phyloP scores from a whole-genome alignment of 2,797 vertebrate species.

The Sebastiscus albofasciatus region DNA sequence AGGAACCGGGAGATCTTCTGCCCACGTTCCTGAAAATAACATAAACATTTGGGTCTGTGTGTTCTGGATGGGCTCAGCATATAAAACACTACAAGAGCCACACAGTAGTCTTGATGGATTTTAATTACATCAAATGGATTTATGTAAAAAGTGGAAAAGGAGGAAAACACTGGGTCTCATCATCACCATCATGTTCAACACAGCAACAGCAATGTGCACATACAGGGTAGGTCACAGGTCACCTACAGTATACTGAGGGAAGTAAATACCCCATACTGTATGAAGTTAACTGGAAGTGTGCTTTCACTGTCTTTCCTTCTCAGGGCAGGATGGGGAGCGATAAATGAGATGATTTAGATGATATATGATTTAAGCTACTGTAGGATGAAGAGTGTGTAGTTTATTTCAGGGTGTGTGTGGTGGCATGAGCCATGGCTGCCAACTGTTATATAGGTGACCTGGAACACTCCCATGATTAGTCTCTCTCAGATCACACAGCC shows the following conservation, averaged over 20 bases:
- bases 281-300: background rate
- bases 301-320: conserved; percentile 5
- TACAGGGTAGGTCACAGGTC: conserved; percentile 45
- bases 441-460: conserved; percentile 51
- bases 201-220: conserved; percentile 48
- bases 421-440: background rate
- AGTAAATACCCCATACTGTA: background rate
- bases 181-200: conserved; percentile 63
- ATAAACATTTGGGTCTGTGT: background rate
- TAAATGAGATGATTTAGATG: conserved; percentile 12
- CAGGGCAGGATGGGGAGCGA: conserved; percentile 26
- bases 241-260: conserved; percentile 11
- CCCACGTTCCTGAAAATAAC: background rate
- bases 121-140: conserved; percentile 84
- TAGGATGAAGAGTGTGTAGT: background rate
- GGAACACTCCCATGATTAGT: conserved; percentile 36
- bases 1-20: background rate
- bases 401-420: background rate
- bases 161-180: conserved; percentile 69
- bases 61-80: background rate
- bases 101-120: conserved; percentile 53
- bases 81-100: conserved; percentile 10
- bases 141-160: conserved; percentile 84
- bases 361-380: conserved; percentile 13
- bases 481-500: conserved; percentile 38